phyloP scores from a whole-genome alignment of 2,797 vertebrate genomes.

The Rhabdophis nuchalis region DNA sequence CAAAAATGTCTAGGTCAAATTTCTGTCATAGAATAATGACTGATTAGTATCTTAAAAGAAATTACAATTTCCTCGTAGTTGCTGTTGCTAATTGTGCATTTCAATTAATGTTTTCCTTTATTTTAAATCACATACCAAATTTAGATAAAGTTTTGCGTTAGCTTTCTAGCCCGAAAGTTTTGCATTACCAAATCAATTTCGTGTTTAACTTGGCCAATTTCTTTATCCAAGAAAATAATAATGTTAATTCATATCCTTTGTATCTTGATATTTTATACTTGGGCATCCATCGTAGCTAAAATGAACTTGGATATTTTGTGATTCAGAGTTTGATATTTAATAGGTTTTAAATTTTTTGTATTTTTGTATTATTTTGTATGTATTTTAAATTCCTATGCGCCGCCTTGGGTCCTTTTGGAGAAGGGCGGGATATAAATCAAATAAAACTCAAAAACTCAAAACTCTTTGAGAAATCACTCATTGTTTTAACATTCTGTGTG shows the following conservation, averaged over 20 bases:
- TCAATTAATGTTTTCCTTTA: not conserved
- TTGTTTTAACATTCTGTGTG: not conserved
- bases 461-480: not conserved
- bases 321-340: too few species aligned
- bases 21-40: not conserved
- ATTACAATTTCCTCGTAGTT: not conserved
- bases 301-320: not conserved
- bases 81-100: not conserved
- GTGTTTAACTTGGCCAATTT: not conserved
- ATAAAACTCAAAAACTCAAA: too few species aligned
- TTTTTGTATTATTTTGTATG: too few species aligned
- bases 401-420: too few species aligned
- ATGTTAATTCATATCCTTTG: not conserved
- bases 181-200: not conserved
- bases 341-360: too few species aligned
- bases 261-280: not conserved
- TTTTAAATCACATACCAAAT: not conserved
- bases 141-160: not conserved
- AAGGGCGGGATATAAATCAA: too few species aligned
- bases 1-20: not conserved
- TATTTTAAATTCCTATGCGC: too few species aligned
- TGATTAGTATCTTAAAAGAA: not conserved
- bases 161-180: not conserved
- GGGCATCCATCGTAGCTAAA: not conserved
- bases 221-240: not conserved